A percentile compares a stretch with the other conserved stretches of the same genome.
These are phyloP conservation scores for Anser brachyrhynchus DNA, from an alignment of 2,113 vertebrate genomes.

Conservation along the genomic window DNA sequence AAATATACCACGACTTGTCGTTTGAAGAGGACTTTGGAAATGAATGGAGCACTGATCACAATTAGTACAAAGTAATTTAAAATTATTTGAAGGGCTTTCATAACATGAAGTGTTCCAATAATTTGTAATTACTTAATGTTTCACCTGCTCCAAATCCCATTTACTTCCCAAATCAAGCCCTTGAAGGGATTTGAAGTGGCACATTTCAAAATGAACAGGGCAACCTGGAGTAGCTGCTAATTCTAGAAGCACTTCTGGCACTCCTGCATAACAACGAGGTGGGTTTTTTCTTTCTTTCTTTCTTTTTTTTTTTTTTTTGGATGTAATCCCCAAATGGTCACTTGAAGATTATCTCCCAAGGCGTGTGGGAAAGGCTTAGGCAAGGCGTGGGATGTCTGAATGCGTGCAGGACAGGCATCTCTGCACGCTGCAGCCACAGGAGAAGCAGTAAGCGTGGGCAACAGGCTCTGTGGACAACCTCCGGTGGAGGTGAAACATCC, in stretches of 20 bases:
- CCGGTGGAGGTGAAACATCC: not conserved
- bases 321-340: constrained; percentile 14
- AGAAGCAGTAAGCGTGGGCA: not conserved
- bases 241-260: constrained; percentile 69
- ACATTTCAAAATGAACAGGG: constrained; percentile 59
- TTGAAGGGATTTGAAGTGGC: constrained; percentile 66
- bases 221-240: constrained; percentile 72
- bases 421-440: not conserved
- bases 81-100: constrained; percentile 75
- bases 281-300: not conserved
- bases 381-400: not conserved
- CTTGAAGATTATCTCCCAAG: not conserved
- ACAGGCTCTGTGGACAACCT: not conserved
- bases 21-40: constrained; percentile 67
- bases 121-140: constrained; percentile 73
- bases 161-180: constrained; percentile 71
- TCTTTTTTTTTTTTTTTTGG: not conserved
- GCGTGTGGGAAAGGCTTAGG: not conserved
- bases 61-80: constrained; percentile 73
- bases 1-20: constrained; percentile 42
- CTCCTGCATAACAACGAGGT: constrained; percentile 45
- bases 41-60: constrained; percentile 70
- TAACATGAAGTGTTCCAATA: constrained; percentile 69
- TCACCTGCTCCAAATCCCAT: constrained; percentile 73
- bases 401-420: not conserved